Evolutionary conservation across 2,797 vertebrate genomes (phyloP).

Genomic region (Limnodromus scolopaceus): DNA sequence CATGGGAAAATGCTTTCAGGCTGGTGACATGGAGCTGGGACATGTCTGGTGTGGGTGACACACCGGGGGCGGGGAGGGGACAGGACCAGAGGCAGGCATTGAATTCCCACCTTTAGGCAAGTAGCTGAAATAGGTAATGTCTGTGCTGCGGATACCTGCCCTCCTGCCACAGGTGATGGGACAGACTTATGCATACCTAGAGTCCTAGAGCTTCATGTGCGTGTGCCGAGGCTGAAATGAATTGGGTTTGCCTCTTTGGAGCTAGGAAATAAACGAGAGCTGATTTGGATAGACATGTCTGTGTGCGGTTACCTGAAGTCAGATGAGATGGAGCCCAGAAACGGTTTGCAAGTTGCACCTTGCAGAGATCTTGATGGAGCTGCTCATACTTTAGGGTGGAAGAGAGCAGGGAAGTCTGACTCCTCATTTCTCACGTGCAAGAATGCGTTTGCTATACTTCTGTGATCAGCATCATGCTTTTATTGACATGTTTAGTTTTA

Average conservation of each 20-base stretch:
- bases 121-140: rapidly evolving
- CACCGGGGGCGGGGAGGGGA: no score
- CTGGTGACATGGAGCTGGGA: neutral
- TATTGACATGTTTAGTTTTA: neutral
- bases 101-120: neutral
- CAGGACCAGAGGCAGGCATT: neutral
- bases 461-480: neutral
- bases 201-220: neutral
- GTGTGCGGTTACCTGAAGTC: neutral
- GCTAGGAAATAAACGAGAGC: neutral
- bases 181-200: rapidly evolving
- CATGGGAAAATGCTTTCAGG: neutral
- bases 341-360: neutral
- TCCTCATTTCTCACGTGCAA: rapidly evolving
- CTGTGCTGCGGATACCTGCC: neutral
- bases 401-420: rapidly evolving
- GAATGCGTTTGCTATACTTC: neutral
- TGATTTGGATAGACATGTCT: neutral
- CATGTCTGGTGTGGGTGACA: rapidly evolving
- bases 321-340: neutral
- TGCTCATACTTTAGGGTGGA: neutral
- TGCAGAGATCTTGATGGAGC: neutral
- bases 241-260: neutral
- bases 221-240: neutral
- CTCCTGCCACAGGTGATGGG: neutral